Conservation (phyloP, 1,140 invertebrate species). For the Uloborus diversus region DNA sequence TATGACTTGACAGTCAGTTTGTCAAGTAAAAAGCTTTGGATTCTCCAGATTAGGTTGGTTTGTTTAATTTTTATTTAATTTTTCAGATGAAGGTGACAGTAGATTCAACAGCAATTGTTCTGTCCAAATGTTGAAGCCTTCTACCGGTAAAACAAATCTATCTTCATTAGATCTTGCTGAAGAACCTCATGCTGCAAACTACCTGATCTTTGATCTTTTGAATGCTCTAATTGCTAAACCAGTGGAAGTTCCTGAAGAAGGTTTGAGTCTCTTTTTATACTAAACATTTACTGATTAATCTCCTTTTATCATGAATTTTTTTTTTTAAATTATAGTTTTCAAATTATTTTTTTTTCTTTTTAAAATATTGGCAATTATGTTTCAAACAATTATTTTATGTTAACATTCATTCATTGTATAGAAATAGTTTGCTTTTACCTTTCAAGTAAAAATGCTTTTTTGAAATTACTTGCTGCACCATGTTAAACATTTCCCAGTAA, state of each 20-base stretch:
- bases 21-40: neutral
- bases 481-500: neutral
- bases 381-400: no score
- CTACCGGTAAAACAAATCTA: conserved; percentile 62
- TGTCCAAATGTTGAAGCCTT: conserved; percentile 66
- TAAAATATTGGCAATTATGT: no score
- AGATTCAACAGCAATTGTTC: conserved; percentile 63
- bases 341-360: neutral
- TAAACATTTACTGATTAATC: neutral
- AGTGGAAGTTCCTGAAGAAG: conserved; percentile 60
- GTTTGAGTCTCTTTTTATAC: conserved; percentile 40
- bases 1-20: no score
- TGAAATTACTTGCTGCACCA: no score
- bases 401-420: no score
- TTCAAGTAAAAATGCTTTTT: no score
- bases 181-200: conserved; percentile 62
- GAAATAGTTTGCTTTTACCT: no score
- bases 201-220: conserved; percentile 75
- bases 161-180: conserved; percentile 47
- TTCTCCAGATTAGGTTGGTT: neutral
- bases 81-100: conserved; percentile 66
- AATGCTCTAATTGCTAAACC: conserved; percentile 73
- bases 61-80: conserved; percentile 35
- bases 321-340: neutral
- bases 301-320: neutral